Evolutionary conservation across 2,797 vertebrate species (phyloP).

Genomic region (Leuciscus waleckii): DNA sequence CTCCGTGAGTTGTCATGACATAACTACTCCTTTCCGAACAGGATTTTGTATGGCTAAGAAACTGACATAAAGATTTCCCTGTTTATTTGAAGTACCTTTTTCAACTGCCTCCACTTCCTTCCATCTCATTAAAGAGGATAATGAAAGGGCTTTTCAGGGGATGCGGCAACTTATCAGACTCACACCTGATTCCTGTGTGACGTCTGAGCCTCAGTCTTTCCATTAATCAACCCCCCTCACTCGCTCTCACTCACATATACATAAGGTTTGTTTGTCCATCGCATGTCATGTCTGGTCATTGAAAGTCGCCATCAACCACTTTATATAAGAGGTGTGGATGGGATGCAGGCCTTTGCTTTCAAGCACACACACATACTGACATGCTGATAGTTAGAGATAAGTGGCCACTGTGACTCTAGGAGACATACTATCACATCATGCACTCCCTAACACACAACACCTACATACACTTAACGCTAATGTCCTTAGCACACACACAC

Average conservation of each 20-base stretch:
- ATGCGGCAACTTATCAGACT: constrained; percentile 42
- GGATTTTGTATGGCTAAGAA: background rate
- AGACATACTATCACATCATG: constrained; percentile 49
- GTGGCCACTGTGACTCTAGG: constrained; percentile 27
- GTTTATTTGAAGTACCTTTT: constrained; percentile 1
- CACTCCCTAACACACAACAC: constrained; percentile 49
- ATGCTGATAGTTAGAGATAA: constrained; percentile 13
- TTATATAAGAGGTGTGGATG: constrained; percentile 35
- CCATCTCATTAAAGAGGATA: constrained; percentile 22
- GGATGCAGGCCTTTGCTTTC: constrained; percentile 16
- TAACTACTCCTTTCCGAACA: background rate
- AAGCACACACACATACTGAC: constrained; percentile 8
- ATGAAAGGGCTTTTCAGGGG: constrained; percentile 44
- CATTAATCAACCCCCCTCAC: constrained; percentile 41
- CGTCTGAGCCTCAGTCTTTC: constrained; percentile 35
- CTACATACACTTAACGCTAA: constrained; percentile 45
- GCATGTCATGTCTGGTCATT: constrained; percentile 39
- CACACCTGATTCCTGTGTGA: constrained; percentile 47
- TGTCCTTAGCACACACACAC: constrained; percentile 33
- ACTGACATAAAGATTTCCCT: background rate
- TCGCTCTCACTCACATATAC: background rate
- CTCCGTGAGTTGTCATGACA: too few relatives aligned
- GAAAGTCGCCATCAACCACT: constrained; percentile 38
- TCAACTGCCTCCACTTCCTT: background rate
- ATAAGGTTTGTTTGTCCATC: background rate